Percentiles rank a stretch among this genome's conserved stretches.
Conservation (phyloP, 2,888 invertebrate genomes). For the Caenorhabditis virilis region DNA sequence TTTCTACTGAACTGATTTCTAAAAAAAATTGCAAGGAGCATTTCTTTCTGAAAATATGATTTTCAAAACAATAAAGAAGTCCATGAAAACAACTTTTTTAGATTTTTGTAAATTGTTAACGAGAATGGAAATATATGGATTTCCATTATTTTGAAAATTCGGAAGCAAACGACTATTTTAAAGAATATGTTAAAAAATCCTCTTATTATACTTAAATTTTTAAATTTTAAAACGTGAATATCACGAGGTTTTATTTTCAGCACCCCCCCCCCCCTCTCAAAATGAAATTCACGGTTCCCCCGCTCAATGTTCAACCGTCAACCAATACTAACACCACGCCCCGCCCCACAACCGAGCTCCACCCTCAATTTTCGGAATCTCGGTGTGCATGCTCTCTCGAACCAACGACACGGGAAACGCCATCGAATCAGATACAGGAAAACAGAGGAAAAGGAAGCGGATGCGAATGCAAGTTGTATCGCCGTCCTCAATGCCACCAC, state of each 20-base stretch:
- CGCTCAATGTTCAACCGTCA: not conserved
- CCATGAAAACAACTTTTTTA: too few relatives aligned
- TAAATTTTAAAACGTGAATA: too few relatives aligned
- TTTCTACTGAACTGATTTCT: too few relatives aligned
- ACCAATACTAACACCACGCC: not conserved
- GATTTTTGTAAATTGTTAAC: too few relatives aligned
- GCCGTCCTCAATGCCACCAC: conserved; percentile 23
- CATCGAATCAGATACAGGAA: conserved; percentile 42
- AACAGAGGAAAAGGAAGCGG: conserved; percentile 42
- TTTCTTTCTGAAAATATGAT: too few relatives aligned
- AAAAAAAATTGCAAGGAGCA: too few relatives aligned
- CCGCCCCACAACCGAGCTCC: conserved; percentile 2
- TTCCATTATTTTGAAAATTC: not conserved
- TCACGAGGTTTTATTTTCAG: too few relatives aligned
- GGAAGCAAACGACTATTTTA: not conserved
- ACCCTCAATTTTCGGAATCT: conserved; percentile 6
- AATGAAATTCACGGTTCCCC: conserved; percentile 2
- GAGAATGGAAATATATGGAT: too few relatives aligned
- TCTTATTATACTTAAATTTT: too few relatives aligned
- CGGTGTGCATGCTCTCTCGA: conserved; percentile 15
- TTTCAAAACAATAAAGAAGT: too few relatives aligned
- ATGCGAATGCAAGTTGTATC: conserved; percentile 44
- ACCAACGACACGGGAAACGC: conserved; percentile 18
- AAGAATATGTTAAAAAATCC: not conserved
- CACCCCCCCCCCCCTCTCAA: conserved; percentile 1